phyloP scores from a whole-genome alignment of 2,113 vertebrate genomes.

The Saguinus midas region DNA sequence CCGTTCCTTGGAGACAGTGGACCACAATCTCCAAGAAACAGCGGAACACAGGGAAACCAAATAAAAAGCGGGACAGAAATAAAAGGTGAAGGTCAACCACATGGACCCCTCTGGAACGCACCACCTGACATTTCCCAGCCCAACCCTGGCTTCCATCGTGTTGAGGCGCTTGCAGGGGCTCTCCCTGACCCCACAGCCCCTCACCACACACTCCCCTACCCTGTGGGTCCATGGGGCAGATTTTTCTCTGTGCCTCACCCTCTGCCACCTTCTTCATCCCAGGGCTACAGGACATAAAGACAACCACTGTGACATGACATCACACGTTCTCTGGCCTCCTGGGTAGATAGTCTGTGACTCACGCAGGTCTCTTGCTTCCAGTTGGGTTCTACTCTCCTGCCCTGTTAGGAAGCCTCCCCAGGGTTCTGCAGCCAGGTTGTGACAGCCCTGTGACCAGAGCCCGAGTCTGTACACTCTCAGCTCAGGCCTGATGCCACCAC shows the following conservation, averaged over 20 bases:
- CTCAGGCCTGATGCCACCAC: not conserved
- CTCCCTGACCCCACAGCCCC: not conserved
- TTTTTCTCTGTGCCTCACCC: fast-evolving
- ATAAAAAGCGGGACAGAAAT: not conserved
- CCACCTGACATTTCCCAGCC: fast-evolving
- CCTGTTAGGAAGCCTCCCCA: not conserved
- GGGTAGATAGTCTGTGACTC: not conserved
- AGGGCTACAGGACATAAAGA: not conserved
- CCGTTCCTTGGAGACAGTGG: not conserved
- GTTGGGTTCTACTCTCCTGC: not conserved
- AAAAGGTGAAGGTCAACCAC: not conserved
- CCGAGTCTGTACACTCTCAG: not conserved
- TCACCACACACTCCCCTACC: not conserved
- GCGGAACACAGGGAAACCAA: not conserved
- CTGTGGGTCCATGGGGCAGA: too few species aligned
- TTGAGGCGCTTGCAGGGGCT: not conserved
- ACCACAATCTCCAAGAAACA: not conserved
- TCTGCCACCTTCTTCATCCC: not conserved
- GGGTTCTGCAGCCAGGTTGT: not conserved
- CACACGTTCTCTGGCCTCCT: not conserved
- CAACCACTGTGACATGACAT: fast-evolving
- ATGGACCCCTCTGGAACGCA: not conserved
- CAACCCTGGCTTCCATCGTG: not conserved
- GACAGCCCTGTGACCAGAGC: not conserved
- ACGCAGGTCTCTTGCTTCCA: not conserved